Evolutionary conservation across 2,113 vertebrate genomes (phyloP).

Genomic region (Lycocorax pyrrhopterus): DNA sequence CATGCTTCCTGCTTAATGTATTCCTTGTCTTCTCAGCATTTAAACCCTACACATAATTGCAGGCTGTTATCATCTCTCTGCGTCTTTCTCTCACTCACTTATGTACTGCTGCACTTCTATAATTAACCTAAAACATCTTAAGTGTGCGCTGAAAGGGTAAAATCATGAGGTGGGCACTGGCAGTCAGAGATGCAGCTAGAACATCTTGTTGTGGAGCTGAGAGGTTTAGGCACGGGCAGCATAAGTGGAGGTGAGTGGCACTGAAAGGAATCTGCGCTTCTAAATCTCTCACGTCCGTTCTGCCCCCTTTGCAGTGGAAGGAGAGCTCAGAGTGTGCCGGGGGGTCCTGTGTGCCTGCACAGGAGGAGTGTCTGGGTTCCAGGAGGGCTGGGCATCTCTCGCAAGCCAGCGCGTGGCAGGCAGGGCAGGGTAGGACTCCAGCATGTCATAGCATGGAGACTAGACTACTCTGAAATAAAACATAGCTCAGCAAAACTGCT

Average conservation of each 20-base stretch:
- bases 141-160: neutral
- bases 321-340: neutral
- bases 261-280: neutral
- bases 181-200: neutral
- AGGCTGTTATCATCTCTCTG: neutral
- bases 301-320: neutral
- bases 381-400: neutral
- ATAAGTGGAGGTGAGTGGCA: neutral
- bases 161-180: neutral
- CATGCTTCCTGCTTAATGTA: neutral
- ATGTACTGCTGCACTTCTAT: slow-evolving; percentile 6
- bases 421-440: neutral
- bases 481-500: neutral
- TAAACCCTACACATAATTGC: neutral
- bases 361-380: neutral
- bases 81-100: neutral
- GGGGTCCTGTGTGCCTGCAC: neutral
- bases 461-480: neutral
- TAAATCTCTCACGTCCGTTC: neutral
- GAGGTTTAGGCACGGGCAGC: rapidly evolving
- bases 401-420: neutral
- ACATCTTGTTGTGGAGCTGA: neutral
- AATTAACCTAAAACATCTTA: slow-evolving; percentile 40
- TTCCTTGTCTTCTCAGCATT: neutral
- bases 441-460: neutral